Base-by-base conservation (phyloP, 1,140 invertebrate genomes). In the Pectinophora gossypiella region DNA sequence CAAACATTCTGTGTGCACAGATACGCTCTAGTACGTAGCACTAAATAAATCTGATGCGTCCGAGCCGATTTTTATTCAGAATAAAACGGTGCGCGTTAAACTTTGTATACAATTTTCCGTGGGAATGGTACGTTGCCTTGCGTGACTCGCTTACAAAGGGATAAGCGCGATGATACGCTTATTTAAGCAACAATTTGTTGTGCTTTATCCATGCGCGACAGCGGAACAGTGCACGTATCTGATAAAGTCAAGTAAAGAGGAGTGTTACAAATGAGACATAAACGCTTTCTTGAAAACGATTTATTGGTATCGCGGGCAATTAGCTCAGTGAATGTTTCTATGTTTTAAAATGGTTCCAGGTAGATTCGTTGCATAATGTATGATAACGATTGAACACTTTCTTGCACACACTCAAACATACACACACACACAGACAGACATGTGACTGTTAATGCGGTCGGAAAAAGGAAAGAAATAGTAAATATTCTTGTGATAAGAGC, bases 151-250 rank as follows among this genome's bases (percentile, higher is more conserved):
- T 53, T 59, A 56, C 56, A 32, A 22, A 44, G 13, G 50, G 38
- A 50, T 51, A 51, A 63, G 48, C 54, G 53, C 46, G 50, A 50
- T 51, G 53, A 54, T 63, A 50, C 54, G 51, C 50, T 56, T 47
- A 57, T 56, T 56, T 63, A 43, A 52, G 50, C 48, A 40, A 23
- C 53, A 51, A 59, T 56, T 61, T 56, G 51, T 52, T 63, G 48
- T 59, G 19, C 43, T 43, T 42, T 54, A 45, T 48, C 40, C 51
- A 22, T 2, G 19, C 7, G 36, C n/a, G n/a, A n/a, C 13, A 40
- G 12, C 18, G 12, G 23, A 54, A 32, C 20, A n/a, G n/a, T 48
- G 54, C 54, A 64, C 57, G 54, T 53, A 51, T 51, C 53, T 16
- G 36, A 40, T 40, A 32, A 32, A 32, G 27, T 32, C 27, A n/a